Base-by-base conservation (phyloP, 2,113 vertebrate species). In the Pao palembangensis region DNA sequence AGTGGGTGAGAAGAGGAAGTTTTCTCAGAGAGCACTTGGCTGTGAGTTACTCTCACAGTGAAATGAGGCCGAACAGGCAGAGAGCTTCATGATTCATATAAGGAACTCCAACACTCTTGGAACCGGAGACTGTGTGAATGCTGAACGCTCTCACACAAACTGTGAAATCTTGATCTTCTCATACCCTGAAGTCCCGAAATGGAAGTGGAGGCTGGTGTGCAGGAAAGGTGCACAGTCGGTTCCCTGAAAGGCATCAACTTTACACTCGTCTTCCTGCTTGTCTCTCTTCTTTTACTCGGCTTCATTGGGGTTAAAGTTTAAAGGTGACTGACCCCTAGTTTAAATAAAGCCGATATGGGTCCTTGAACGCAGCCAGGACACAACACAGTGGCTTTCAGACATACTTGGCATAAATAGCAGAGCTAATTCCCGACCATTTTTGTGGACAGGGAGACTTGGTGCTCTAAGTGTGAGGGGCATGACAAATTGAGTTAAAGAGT, bases 21-120 rank as follows among this genome's bases (percentile, higher is more conserved):
- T 67, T 67, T 49, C 41, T 61, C 46, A 23, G 75, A 78, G 67
- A 81, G 10, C 13, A 65, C 47, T 72, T 81, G 69, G 54, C 76
- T 72, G 65, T 51, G 43, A 51, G 0, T 44, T n/a, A 15, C 54
- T 64, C 67, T 49, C 8, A 18, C 13, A 0, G 14, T 69, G 76
- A 83, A 72, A 74, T 76, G 19, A 80, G 81, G 66, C 80, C 74
- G 71, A 62, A 69, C 69, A 55, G 67, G 20, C 44, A 50, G 52
- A 69, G 19, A 31, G 25, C 44, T 64, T 51, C 46, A 47, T 28
- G 44, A 54, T 66, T 79, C 79, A 75, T 75, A 78, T 72, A 78
- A 73, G 73, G 80, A 80, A 55, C 69, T 52, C 6, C 61, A 71
- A 70, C 48, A 18, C 16, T 51, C 1, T 13, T 48, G 43, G 47